Conservation (phyloP, 2,888 invertebrate genomes). For the Athrips mouffetella region DNA sequence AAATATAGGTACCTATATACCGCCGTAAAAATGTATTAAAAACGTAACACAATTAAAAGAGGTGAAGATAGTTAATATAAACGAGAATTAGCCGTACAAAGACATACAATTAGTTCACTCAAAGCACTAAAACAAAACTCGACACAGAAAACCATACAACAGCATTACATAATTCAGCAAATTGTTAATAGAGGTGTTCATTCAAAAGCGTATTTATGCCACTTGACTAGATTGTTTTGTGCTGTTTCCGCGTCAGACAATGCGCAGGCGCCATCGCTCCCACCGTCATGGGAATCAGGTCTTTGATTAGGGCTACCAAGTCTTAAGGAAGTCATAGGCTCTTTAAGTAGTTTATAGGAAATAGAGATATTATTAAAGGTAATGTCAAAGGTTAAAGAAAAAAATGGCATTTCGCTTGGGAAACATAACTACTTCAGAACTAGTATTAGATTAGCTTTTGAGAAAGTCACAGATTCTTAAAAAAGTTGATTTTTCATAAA, state of each 20-base stretch:
- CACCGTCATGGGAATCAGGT: conserved; percentile 61
- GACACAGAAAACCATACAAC: background rate
- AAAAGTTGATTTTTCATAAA: background rate
- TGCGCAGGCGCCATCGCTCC: conserved; percentile 50
- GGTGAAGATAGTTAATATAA: too few relatives aligned
- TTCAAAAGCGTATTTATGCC: conserved; percentile 24
- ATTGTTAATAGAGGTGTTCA: conserved; percentile 12
- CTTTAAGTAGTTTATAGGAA: too few relatives aligned
- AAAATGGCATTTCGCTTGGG: too few relatives aligned
- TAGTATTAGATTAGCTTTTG: background rate
- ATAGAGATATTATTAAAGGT: too few relatives aligned
- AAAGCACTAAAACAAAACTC: background rate
- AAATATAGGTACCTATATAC: too few relatives aligned
- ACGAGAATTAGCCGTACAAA: too few relatives aligned
- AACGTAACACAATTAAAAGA: too few relatives aligned
- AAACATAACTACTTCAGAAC: too few relatives aligned
- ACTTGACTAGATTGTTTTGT: conserved; percentile 26
- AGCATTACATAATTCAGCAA: conserved; percentile 2
- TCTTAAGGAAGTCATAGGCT: conserved; percentile 8
- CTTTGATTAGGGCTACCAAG: conserved; percentile 38
- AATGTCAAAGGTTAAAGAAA: too few relatives aligned
- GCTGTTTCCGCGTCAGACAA: conserved; percentile 60
- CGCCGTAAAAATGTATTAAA: too few relatives aligned
- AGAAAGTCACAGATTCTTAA: background rate
- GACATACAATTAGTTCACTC: too few relatives aligned